Conservation (phyloP, 1,140 invertebrate genomes). For the Zaprionus lachaisei region DNA sequence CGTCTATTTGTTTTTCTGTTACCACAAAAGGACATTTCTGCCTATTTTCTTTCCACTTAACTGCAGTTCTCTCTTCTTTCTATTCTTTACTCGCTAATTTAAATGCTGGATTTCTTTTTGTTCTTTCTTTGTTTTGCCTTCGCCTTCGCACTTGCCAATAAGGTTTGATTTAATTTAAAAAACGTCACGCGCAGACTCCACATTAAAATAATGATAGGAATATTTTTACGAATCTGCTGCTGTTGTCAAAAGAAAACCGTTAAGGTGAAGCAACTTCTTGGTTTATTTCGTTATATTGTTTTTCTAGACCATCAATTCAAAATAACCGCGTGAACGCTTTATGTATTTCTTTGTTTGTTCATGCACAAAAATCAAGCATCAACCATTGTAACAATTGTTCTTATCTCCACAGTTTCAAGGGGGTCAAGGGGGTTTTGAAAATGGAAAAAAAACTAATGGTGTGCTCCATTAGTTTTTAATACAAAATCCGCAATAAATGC, state of each 20-base stretch:
- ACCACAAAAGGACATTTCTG: slow-evolving; percentile 67
- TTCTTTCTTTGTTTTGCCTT: slow-evolving; percentile 18
- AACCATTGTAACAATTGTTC: no score
- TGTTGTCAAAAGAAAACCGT: not conserved
- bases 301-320: not conserved
- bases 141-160: not conserved
- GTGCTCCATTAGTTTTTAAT: no score
- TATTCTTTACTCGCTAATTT: slow-evolving; percentile 66
- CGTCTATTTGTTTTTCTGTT: slow-evolving; percentile 21
- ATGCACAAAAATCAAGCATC: no score
- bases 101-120: slow-evolving; percentile 46
- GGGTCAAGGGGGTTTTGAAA: no score
- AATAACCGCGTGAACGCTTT: no score
- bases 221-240: not conserved
- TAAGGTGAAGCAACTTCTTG: not conserved
- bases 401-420: no score
- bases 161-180: slow-evolving; percentile 71
- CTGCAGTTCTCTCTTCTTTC: slow-evolving; percentile 58
- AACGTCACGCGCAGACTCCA: slow-evolving; percentile 64
- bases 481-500: no score
- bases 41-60: slow-evolving; percentile 82
- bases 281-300: not conserved
- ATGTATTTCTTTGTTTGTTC: no score
- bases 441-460: no score
- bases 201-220: slow-evolving; percentile 57